phyloP scores from a whole-genome alignment of 2,113 vertebrate genomes.

The Silurus glanis region DNA sequence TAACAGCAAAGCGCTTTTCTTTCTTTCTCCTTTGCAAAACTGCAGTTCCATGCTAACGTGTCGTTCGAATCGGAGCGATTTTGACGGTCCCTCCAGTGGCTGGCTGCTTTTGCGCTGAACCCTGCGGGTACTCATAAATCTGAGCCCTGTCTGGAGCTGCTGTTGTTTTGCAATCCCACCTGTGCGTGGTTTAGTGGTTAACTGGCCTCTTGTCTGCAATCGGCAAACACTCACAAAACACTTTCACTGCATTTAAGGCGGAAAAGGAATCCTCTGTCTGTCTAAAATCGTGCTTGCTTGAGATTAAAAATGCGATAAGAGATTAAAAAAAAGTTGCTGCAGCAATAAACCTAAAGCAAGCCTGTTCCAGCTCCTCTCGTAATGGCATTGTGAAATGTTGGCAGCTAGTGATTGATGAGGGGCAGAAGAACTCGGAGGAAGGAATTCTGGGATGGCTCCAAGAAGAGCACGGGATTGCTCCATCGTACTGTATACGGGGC shows the following conservation, averaged over 20 bases:
- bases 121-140: constrained; percentile 73
- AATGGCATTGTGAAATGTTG: constrained; percentile 31
- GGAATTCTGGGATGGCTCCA: constrained; percentile 49
- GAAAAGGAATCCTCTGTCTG: not conserved
- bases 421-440: constrained; percentile 26
- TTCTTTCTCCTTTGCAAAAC: constrained; percentile 43
- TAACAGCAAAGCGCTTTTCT: constrained; percentile 62
- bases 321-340: not conserved
- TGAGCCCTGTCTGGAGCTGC: constrained; percentile 70
- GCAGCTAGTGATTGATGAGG: constrained; percentile 39
- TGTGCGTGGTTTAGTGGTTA: constrained; percentile 79
- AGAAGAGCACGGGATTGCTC: constrained; percentile 47
- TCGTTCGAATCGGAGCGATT: constrained; percentile 70
- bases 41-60: constrained; percentile 64
- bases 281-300: not conserved
- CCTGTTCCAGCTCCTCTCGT: not conserved
- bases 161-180: constrained; percentile 78
- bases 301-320: not conserved
- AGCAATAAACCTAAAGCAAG: not conserved
- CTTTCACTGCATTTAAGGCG: constrained; percentile 57
- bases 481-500: constrained; percentile 32
- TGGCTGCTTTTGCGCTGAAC: constrained; percentile 71
- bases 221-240: constrained; percentile 61
- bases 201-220: constrained; percentile 67
- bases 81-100: constrained; percentile 69